These are phyloP conservation scores for Falco rusticolus DNA, from an alignment of 2,797 vertebrate species.

Conservation along the genomic window DNA sequence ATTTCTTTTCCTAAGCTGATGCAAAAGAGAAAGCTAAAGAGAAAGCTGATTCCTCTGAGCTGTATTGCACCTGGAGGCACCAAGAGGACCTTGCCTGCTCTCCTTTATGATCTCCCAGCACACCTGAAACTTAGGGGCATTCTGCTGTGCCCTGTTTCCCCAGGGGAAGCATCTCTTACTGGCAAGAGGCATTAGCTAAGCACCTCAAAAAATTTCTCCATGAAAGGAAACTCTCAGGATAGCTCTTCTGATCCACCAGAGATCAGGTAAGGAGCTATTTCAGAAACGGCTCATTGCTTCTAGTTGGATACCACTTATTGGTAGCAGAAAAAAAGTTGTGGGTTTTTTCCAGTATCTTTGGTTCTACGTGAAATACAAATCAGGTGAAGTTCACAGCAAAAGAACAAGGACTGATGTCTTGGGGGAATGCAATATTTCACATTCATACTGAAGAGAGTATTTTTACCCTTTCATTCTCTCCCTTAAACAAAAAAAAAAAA, in stretches of 20 bases:
- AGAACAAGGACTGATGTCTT: background rate
- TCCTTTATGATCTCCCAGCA: background rate
- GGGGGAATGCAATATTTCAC: background rate
- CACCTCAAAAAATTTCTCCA: background rate
- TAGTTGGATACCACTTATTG: background rate
- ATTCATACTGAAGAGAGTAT: background rate
- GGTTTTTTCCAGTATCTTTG: background rate
- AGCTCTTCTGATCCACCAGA: background rate
- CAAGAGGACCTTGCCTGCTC: background rate
- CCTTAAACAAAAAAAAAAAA: background rate
- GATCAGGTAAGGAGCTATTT: background rate
- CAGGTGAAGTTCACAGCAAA: background rate
- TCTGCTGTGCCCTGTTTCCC: background rate
- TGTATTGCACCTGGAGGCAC: background rate
- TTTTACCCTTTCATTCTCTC: background rate
- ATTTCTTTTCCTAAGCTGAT: background rate
- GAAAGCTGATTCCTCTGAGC: background rate
- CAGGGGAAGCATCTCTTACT: background rate
- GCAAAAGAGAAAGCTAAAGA: background rate
- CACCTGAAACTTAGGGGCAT: fast-evolving
- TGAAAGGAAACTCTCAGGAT: background rate
- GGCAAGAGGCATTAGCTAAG: background rate
- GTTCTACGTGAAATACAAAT: background rate
- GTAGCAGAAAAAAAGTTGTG: background rate
- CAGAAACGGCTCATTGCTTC: background rate